Base-by-base conservation (phyloP, 2,113 vertebrate species). In the Acanthisitta chloris region DNA sequence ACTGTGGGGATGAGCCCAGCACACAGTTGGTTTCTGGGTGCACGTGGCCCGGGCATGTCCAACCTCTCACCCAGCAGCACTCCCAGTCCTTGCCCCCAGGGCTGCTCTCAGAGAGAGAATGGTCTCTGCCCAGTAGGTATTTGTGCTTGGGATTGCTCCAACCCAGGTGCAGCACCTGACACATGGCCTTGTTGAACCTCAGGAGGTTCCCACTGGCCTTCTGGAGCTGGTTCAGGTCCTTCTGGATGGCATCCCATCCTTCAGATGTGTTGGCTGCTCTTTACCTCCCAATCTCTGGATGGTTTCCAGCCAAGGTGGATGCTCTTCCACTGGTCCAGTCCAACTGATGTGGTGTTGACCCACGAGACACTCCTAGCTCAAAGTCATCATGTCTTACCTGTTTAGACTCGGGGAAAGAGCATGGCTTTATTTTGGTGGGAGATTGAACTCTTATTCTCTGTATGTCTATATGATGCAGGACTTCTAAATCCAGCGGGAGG, bases 261-360 rank as follows among this genome's bases (percentile, higher is more conserved):
- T 48, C 2, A 8, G 29, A 29, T 9, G 1, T 40, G 59, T 42
- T 34, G 48, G 34, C 82, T 85, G 42, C 34, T 65, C 42, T 57
- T 48, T 48, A 18, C 5, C 29, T n/a, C 24, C 24, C 4, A 4
- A 12, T 12, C 20, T 25, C 15, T 14, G 8, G 20, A 28, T 2
- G 1, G 13, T 69, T 67, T 57, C 73, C 46, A 46, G 46, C 5
- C 0, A 2, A 66, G 11, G 10, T 5, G 21, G 28, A 14, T 3
- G 7, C 17, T 73, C 38, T 72, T 85, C 38, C 36, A 28, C 6
- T 1, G 2, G 4, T 17, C 33, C 16, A 6, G 14, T 43, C 62
- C 26, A 24, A 58, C 3, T 0, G 1, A 6, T 26, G 18, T 18
- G 49, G 3, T 58, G 26, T n/a, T 18, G 5, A 4, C 29, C 29